These are phyloP conservation scores for Dicaeum eximium DNA, from an alignment of 2,113 vertebrate species.

Conservation along the genomic window DNA sequence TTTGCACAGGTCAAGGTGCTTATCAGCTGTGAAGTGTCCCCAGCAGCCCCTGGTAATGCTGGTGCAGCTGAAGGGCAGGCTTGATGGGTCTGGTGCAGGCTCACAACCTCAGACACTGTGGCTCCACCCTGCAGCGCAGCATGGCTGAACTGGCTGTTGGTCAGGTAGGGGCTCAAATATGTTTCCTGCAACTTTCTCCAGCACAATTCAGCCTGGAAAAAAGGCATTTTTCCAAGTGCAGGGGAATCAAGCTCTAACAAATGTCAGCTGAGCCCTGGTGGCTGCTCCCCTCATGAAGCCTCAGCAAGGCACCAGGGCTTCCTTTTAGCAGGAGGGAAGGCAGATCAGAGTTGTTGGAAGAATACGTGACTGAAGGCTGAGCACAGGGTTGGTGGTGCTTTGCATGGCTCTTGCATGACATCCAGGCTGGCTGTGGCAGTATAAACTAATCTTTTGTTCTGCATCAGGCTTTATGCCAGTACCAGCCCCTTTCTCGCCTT, in stretches of 20 bases:
- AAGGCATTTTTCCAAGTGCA: background rate
- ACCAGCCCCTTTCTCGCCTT: background rate
- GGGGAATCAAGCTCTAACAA: background rate
- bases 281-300: background rate
- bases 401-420: accelerated
- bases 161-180: background rate
- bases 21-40: background rate
- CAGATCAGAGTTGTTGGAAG: background rate
- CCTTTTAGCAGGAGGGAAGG: background rate
- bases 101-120: accelerated
- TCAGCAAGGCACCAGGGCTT: background rate
- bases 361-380: accelerated
- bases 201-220: background rate
- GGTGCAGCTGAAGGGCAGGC: background rate
- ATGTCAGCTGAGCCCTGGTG: background rate
- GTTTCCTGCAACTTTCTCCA: background rate
- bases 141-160: background rate
- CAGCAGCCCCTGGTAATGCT: background rate
- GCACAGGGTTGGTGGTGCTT: accelerated
- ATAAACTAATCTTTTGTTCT: background rate
- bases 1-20: background rate
- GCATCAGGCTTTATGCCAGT: background rate
- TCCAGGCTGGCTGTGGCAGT: background rate
- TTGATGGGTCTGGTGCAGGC: background rate
- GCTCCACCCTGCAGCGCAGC: background rate